Evolutionary conservation across 2,888 invertebrate species (phyloP).

Genomic region (Trichacis sp.): DNA sequence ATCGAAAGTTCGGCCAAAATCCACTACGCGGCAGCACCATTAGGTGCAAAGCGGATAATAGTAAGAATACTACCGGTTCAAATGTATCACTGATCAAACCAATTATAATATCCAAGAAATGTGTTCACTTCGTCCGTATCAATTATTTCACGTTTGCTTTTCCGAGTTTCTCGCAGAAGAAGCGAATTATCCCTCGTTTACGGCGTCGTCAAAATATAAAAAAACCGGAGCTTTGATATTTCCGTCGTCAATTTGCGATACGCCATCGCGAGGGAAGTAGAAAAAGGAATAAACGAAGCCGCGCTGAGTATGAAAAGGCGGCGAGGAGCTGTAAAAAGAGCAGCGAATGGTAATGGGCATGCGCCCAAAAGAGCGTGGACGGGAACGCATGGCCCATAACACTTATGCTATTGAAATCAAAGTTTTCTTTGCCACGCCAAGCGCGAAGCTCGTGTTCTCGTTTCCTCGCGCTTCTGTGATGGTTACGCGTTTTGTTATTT

Average conservation of each 20-base stretch:
- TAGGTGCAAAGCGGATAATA: too few species aligned
- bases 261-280: background rate
- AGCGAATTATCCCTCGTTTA: background rate
- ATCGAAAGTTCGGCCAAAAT: too few species aligned
- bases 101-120: too few species aligned
- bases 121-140: too few species aligned
- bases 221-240: background rate
- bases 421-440: background rate
- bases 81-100: too few species aligned
- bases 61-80: too few species aligned
- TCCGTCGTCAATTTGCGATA: background rate
- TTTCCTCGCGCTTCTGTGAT: background rate
- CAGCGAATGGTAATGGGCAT: slow-evolving; percentile 13
- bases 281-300: background rate
- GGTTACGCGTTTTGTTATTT: background rate
- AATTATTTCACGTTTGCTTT: background rate
- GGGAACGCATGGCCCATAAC: slow-evolving; percentile 4
- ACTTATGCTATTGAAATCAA: slow-evolving; percentile 6
- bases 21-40: too few species aligned
- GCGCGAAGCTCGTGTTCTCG: slow-evolving; percentile 5
- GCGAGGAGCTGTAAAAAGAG: slow-evolving; percentile 1
- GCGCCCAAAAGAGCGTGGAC: slow-evolving; percentile 12
- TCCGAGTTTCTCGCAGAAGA: background rate
- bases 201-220: background rate
- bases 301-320: background rate